These are phyloP conservation scores for Coregonus suidteri DNA, from an alignment of 2,797 vertebrate genomes.

Conservation along the genomic window DNA sequence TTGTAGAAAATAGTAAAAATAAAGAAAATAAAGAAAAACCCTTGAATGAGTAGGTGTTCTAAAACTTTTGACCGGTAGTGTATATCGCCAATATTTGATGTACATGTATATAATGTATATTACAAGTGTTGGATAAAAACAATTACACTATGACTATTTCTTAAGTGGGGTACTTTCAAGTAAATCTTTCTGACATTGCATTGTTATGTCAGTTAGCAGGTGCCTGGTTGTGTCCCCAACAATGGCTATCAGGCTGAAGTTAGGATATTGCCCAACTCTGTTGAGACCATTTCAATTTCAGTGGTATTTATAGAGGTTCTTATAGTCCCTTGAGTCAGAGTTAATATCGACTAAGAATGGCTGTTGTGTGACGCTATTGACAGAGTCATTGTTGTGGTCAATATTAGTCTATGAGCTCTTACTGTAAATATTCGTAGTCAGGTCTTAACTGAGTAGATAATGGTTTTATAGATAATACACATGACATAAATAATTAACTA, in stretches of 20 bases:
- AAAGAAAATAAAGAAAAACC: too few species aligned
- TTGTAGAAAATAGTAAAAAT: too few species aligned
- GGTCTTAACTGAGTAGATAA: conserved; percentile 54
- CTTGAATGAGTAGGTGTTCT: too few species aligned
- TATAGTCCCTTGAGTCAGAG: conserved; percentile 31
- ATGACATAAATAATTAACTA: conserved; percentile 31
- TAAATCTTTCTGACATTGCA: neutral
- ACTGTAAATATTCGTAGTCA: conserved; percentile 64
- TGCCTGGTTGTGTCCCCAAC: conserved; percentile 27
- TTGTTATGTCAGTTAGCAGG: neutral
- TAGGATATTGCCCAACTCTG: conserved; percentile 41
- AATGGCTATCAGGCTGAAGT: conserved; percentile 44
- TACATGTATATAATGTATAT: too few species aligned
- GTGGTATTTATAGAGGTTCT: conserved; percentile 53
- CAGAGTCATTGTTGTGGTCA: conserved; percentile 28
- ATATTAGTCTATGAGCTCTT: conserved; percentile 37
- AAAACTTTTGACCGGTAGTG: too few species aligned
- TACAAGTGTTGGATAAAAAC: too few species aligned
- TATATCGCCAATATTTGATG: too few species aligned
- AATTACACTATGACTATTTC: too few species aligned
- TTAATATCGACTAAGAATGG: conserved; percentile 30
- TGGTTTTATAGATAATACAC: conserved; percentile 54
- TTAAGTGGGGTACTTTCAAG: too few species aligned
- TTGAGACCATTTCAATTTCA: conserved; percentile 43
- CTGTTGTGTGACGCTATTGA: conserved; percentile 44